Conservation (phyloP, 2,797 vertebrate genomes). For the Liasis olivaceus region DNA sequence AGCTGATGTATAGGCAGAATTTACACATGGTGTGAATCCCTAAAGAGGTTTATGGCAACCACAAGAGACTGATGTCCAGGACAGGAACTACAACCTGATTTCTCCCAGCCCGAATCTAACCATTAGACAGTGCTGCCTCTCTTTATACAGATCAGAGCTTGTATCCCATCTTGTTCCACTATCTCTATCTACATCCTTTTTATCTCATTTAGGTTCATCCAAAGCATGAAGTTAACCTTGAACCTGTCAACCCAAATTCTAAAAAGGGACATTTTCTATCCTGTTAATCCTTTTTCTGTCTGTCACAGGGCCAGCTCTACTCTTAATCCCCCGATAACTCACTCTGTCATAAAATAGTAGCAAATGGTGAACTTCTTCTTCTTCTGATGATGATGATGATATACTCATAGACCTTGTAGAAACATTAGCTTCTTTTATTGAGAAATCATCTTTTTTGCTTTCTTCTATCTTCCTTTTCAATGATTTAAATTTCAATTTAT, state of each 20-base stretch:
- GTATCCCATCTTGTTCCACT: background rate
- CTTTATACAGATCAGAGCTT: background rate
- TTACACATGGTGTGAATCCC: no score
- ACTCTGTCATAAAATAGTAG: background rate
- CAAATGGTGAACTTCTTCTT: background rate
- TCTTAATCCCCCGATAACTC: no score
- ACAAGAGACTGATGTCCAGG: no score
- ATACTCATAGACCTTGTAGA: no score
- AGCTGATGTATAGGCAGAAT: no score
- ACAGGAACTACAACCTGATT: background rate
- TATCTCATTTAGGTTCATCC: background rate
- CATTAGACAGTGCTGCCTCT: background rate
- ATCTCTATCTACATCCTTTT: accelerated
- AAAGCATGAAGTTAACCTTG: background rate
- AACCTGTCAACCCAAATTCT: background rate
- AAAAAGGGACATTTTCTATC: background rate
- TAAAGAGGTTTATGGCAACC: no score
- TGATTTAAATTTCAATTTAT: no score
- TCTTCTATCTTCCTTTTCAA: no score
- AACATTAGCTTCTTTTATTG: no score
- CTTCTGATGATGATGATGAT: no score
- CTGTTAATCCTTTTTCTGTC: background rate
- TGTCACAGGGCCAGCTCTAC: background rate
- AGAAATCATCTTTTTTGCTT: no score
- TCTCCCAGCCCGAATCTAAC: background rate